Evolutionary conservation across 2,113 vertebrate genomes (phyloP).

Genomic region (Martes martes): DNA sequence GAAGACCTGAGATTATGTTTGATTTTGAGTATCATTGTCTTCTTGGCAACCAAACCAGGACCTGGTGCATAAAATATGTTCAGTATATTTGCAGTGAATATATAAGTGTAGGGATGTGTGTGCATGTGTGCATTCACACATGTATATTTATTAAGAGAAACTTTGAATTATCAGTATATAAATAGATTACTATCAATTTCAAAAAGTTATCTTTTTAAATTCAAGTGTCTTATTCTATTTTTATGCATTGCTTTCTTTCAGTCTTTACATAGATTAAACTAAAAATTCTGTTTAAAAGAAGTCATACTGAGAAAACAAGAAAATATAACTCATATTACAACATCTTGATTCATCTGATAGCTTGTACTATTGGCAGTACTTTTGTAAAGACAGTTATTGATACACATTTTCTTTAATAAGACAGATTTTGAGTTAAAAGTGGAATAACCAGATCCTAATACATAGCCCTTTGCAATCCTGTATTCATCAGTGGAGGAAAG

Average conservation of each 20-base stretch:
- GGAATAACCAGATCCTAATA: background rate
- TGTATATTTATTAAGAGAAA: slow-evolving; percentile 10
- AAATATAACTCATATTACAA: background rate
- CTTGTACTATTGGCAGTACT: background rate
- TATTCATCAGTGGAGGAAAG: rapidly evolving
- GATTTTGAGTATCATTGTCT: background rate
- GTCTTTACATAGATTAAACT: background rate
- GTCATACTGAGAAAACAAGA: background rate
- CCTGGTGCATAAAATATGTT: background rate
- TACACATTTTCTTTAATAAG: background rate
- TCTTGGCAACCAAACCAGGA: background rate
- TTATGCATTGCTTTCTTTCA: slow-evolving; percentile 1
- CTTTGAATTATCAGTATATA: background rate
- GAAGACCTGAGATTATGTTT: background rate
- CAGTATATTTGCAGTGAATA: background rate
- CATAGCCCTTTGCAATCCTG: background rate
- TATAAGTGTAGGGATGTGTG: background rate
- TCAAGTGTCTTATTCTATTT: background rate
- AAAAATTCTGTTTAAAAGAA: background rate
- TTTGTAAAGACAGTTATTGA: background rate
- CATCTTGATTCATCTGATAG: background rate
- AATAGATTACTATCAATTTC: background rate
- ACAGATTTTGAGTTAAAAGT: slow-evolving; percentile 5
- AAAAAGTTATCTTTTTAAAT: background rate
- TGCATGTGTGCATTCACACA: background rate